These are phyloP conservation scores for Falco punctatus DNA, from an alignment of 2,113 vertebrate species.

Conservation along the genomic window DNA sequence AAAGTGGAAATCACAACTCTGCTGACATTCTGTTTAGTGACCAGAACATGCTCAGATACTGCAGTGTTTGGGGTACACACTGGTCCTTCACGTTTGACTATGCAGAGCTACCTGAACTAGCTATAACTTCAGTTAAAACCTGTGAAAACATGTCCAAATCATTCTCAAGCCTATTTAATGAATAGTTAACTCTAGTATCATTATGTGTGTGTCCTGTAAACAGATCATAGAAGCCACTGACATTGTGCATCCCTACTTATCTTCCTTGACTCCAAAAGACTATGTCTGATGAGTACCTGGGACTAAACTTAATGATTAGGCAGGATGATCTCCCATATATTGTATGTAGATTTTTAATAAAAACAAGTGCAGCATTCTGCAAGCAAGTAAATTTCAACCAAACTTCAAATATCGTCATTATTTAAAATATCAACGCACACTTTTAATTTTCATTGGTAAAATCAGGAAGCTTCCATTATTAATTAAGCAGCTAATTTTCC, in stretches of 20 bases:
- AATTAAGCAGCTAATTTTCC: slow-evolving; percentile 48
- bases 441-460: slow-evolving; percentile 29
- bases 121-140: neutral
- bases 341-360: neutral
- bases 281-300: neutral
- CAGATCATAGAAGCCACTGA: neutral
- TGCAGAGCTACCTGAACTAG: neutral
- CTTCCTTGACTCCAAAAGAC: neutral
- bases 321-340: neutral
- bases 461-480: neutral
- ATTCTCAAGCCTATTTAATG: neutral
- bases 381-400: neutral
- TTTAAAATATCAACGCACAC: neutral
- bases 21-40: rapidly evolving
- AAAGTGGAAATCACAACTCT: neutral
- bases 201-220: neutral
- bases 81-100: neutral
- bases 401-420: neutral
- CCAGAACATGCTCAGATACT: neutral
- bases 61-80: neutral
- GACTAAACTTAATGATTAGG: neutral
- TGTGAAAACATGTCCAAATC: neutral
- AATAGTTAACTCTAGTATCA: neutral
- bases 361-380: neutral
- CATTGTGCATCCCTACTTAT: rapidly evolving